Evolutionary conservation across 1,140 invertebrate species (phyloP).

Genomic region (Drosophila grimshawi): DNA sequence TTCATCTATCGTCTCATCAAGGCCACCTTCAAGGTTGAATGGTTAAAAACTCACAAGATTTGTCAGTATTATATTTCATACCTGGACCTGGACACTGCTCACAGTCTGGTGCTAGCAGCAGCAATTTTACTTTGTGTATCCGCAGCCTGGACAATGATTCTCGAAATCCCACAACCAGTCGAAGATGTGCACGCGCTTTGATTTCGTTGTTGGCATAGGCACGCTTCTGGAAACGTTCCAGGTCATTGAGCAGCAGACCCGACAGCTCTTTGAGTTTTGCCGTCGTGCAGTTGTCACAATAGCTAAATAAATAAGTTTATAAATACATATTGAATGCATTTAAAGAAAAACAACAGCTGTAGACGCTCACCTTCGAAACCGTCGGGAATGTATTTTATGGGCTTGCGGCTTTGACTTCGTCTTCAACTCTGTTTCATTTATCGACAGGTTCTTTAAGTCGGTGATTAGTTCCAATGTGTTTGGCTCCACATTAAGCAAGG

Average conservation of each 20-base stretch:
- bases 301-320: slow-evolving; percentile 42
- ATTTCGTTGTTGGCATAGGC: slow-evolving; percentile 87
- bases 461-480: background rate
- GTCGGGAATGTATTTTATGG: slow-evolving; percentile 63
- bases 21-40: slow-evolving; percentile 40
- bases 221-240: slow-evolving; percentile 87
- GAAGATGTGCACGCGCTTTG: slow-evolving; percentile 86
- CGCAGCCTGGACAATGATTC: slow-evolving; percentile 86
- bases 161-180: slow-evolving; percentile 87
- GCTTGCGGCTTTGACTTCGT: background rate
- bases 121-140: slow-evolving; percentile 86
- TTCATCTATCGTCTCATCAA: slow-evolving; percentile 64
- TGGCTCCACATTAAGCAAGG: background rate
- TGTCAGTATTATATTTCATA: slow-evolving; percentile 3
- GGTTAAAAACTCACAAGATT: background rate
- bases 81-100: slow-evolving; percentile 66
- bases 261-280: slow-evolving; percentile 50
- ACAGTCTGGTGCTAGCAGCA: slow-evolving; percentile 87
- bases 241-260: slow-evolving; percentile 85
- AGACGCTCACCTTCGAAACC: slow-evolving; percentile 64
- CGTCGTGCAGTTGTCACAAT: slow-evolving; percentile 79
- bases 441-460: slow-evolving; percentile 16
- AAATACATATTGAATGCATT: background rate
- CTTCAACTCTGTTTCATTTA: background rate
- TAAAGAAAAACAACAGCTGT: background rate